These are phyloP conservation scores for Labrus mixtus DNA, from an alignment of 2,113 vertebrate species.

Conservation along the genomic window DNA sequence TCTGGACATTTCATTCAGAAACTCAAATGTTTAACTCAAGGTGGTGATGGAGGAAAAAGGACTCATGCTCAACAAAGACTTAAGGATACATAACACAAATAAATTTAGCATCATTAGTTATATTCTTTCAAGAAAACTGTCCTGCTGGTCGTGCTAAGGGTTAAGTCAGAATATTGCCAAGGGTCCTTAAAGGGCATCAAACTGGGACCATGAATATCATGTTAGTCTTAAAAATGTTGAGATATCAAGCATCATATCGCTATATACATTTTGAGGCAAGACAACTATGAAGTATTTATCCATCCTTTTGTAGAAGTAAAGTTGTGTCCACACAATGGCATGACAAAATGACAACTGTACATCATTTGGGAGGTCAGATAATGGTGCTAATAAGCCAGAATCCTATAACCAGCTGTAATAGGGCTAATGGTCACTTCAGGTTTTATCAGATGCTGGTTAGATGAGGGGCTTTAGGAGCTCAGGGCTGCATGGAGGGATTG, in stretches of 20 bases:
- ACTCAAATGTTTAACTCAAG: no score
- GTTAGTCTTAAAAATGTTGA: no score
- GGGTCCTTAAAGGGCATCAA: no score
- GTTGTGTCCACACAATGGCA: background rate
- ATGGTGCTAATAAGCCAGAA: conserved; percentile 5
- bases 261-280: background rate
- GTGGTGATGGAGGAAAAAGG: no score
- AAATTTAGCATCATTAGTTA: no score
- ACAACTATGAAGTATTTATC: background rate
- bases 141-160: no score
- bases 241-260: background rate
- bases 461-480: conserved; percentile 58
- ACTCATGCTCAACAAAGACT: no score
- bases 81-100: no score
- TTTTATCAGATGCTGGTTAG: conserved; percentile 54
- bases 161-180: no score
- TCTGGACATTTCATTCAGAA: background rate
- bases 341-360: background rate
- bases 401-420: conserved; percentile 14
- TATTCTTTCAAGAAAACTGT: no score
- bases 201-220: no score
- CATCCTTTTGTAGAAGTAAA: background rate
- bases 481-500: conserved; percentile 40
- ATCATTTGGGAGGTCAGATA: background rate
- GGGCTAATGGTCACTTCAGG: conserved; percentile 24